phyloP scores from a whole-genome alignment of 2,888 invertebrate genomes.

The Asteroscopus sphinx region DNA sequence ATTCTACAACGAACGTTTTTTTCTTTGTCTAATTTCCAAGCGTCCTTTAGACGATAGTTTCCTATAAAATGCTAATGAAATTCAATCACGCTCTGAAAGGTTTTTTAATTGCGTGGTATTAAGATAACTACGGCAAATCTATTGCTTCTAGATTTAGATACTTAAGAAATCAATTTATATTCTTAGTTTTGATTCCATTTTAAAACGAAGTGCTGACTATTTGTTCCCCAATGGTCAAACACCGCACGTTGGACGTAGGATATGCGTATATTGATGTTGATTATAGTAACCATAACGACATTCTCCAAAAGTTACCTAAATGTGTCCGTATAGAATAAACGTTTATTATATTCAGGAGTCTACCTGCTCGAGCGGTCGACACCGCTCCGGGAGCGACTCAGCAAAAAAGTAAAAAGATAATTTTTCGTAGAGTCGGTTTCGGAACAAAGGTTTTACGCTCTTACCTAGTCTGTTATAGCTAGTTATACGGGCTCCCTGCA shows the following conservation, averaged over 20 bases:
- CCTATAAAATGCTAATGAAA: slow-evolving; percentile 58
- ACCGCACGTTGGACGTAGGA: slow-evolving; percentile 15
- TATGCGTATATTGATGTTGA: slow-evolving; percentile 5
- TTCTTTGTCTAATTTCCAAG: slow-evolving; percentile 35
- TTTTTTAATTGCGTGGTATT: slow-evolving; percentile 49
- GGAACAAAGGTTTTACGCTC: slow-evolving; percentile 84
- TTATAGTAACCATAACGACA: slow-evolving; percentile 48
- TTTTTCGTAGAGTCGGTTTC: slow-evolving; percentile 82
- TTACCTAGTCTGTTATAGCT: slow-evolving; percentile 85
- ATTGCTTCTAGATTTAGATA: slow-evolving; percentile 24
- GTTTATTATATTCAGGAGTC: slow-evolving; percentile 80
- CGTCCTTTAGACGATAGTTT: slow-evolving; percentile 46
- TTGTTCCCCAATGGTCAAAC: slow-evolving; percentile 17
- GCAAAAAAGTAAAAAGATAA: slow-evolving; percentile 87
- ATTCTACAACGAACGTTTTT: slow-evolving; percentile 13
- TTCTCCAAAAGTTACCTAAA: slow-evolving; percentile 58
- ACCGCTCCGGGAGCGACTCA: slow-evolving; percentile 76
- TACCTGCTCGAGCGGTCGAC: slow-evolving; percentile 82
- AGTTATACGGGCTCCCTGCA: slow-evolving; percentile 82
- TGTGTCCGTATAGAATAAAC: slow-evolving; percentile 65
- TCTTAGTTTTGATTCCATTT: slow-evolving; percentile 28
- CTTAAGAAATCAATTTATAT: slow-evolving; percentile 35
- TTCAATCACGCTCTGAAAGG: slow-evolving; percentile 41
- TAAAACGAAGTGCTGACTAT: slow-evolving; percentile 8
- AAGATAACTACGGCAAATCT: slow-evolving; percentile 39